Evolutionary conservation across 2,888 invertebrate genomes (phyloP).

Genomic region (Nemotelus pantherinus): DNA sequence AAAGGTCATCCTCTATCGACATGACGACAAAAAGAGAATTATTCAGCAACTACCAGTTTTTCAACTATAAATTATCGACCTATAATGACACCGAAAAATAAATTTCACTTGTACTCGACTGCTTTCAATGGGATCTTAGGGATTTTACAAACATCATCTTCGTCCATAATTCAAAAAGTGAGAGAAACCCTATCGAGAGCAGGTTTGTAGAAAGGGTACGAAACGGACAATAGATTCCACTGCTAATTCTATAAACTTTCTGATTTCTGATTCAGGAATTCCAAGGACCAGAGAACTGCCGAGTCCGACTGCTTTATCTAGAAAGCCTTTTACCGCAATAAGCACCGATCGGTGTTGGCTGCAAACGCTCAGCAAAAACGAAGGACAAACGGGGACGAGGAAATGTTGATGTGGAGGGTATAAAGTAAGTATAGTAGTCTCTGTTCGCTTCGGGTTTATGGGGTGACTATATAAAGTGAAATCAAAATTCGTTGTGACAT

Average conservation of each 20-base stretch:
- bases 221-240: background rate
- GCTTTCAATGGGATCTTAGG: background rate
- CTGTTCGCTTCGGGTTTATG: background rate
- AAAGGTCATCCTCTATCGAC: too few relatives aligned
- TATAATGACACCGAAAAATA: background rate
- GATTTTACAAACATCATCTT: background rate
- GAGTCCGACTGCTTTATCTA: too few relatives aligned
- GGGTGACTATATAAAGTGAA: background rate
- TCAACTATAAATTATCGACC: background rate
- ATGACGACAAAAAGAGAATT: too few relatives aligned
- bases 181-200: background rate
- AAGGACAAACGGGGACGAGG: too few relatives aligned
- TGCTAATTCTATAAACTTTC: slow-evolving; percentile 1
- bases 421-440: background rate
- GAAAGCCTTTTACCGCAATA: background rate
- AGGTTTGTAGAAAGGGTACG: background rate
- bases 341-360: background rate
- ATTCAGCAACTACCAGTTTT: background rate
- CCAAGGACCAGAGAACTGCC: background rate
- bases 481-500: background rate
- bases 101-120: slow-evolving; percentile 1
- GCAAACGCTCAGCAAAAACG: too few relatives aligned
- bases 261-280: background rate
- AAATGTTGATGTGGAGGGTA: background rate
- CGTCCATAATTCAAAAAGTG: background rate